Evolutionary conservation across 2,888 invertebrate species (phyloP), one percentile per base, ranked within the genome.

Genomic region (Ferrisia virgata): DNA sequence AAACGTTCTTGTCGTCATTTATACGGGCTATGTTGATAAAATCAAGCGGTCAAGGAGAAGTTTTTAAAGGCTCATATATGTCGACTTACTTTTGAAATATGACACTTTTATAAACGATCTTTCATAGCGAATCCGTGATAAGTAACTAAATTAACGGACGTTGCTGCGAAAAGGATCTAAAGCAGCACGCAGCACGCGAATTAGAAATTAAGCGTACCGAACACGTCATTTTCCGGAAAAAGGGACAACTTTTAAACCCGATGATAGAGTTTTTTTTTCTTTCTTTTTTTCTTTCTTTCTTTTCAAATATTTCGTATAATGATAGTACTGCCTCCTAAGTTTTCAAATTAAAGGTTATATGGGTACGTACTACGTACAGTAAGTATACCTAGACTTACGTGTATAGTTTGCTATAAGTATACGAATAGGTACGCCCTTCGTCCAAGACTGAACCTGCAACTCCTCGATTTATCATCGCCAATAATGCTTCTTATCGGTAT

Each of bases 61-160:
- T 82, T 82, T 82, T 72, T 69, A 82, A 82, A 82, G 82, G 82
- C 69, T 82, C 82, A 72, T 82, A 82, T 72, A 69, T 82, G 72
- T 82, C 72, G 72, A 72, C 69, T 82, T 82, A 72, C 31, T 82
- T 82, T 82, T 82, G 82, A 82, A 82, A 82, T 82, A 82, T 82
- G 82, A 82, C 82, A 82, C 82, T 72, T 82, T 82, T 82, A 82
- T 82, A 82, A 82, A 82, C 82, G 82, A 82, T 82, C 82, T 69
- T 82, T 82, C 82, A 72, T 72, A 43, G 72, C 82, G 82, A 39
- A 82, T 82, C 82, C 82, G 82, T 82, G 82, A 82, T 72, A 82
- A 82, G 82, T 82, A 82, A 82, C 82, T 82, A 82, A 82, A 82
- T 82, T 82, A 82, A 72, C 69, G 82, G 72, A 82, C 82, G 69